phyloP scores from a whole-genome alignment of 2,113 vertebrate genomes.

The Gadus chalcogrammus region DNA sequence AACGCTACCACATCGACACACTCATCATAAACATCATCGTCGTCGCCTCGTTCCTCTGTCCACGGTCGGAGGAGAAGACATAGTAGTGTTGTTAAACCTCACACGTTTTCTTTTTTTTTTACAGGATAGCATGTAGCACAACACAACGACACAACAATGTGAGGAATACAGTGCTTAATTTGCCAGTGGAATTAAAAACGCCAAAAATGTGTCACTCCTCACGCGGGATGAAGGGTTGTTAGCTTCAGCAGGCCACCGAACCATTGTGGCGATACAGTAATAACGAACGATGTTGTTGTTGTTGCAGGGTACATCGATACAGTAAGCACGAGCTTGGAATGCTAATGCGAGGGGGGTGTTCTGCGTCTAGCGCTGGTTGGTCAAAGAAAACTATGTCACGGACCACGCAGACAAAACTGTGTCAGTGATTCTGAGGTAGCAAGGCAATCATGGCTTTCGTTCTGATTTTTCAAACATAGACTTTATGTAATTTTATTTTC shows the following conservation, averaged over 20 bases:
- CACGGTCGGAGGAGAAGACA: conserved; percentile 66
- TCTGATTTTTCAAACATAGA: conserved; percentile 84
- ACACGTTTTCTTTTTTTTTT: conserved; percentile 48
- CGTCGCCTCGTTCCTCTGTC: conserved; percentile 43
- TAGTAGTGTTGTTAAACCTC: conserved; percentile 68
- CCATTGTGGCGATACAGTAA: conserved; percentile 68
- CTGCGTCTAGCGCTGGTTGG: background rate
- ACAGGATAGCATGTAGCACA: conserved; percentile 62
- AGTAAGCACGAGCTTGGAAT: conserved; percentile 68
- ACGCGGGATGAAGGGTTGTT: conserved; percentile 26
- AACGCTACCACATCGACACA: conserved; percentile 19
- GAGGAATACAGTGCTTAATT: conserved; percentile 61
- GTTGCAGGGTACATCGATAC: conserved; percentile 64
- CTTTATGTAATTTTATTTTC: conserved; percentile 35
- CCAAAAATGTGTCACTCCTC: conserved; percentile 52
- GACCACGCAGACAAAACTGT: conserved; percentile 76
- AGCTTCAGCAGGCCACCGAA: conserved; percentile 74
- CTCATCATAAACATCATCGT: conserved; percentile 25
- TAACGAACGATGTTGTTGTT: conserved; percentile 24
- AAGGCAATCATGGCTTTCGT: conserved; percentile 96
- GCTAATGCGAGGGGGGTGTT: conserved; percentile 53
- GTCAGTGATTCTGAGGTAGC: conserved; percentile 94
- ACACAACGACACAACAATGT: conserved; percentile 57
- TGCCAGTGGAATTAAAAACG: conserved; percentile 47
- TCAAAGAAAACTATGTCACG: conserved; percentile 62